These are phyloP conservation scores for Rhingia rostrata DNA, from an alignment of 2,888 invertebrate genomes.

Conservation along the genomic window DNA sequence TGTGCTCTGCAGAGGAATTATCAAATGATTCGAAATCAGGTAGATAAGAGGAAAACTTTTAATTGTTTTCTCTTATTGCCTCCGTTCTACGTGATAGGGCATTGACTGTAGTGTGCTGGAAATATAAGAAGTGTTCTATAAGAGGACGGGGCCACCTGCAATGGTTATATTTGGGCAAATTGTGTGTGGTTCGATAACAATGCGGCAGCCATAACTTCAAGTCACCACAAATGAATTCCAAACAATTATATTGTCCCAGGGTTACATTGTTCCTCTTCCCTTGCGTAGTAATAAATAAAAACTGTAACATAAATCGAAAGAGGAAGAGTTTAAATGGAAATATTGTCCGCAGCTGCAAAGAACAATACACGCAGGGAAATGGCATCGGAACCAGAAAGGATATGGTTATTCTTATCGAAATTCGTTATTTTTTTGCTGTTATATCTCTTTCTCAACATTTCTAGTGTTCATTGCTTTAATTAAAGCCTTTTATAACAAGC, in stretches of 20 bases:
- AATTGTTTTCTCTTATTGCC: conserved; percentile 70
- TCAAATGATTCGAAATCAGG: conserved; percentile 70
- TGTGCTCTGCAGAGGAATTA: conserved; percentile 59
- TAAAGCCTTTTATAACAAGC: neutral
- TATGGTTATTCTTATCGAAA: neutral
- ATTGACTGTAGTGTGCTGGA: neutral
- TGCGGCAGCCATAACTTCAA: conserved; percentile 62
- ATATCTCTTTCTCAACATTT: neutral
- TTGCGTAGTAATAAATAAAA: conserved; percentile 27
- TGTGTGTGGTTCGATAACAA: conserved; percentile 66
- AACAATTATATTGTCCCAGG: conserved; percentile 55
- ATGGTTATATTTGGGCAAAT: conserved; percentile 54
- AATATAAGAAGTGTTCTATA: neutral
- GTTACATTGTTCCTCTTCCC: conserved; percentile 14
- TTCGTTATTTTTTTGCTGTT: neutral
- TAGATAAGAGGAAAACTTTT: conserved; percentile 71
- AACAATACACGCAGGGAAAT: neutral
- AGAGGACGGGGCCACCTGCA: conserved; percentile 39
- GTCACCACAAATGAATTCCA: conserved; percentile 66
- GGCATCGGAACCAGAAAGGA: neutral
- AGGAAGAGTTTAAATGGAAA: conserved; percentile 9
- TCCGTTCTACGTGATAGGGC: conserved; percentile 40
- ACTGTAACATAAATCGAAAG: conserved; percentile 29
- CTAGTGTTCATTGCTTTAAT: conserved; percentile 1
- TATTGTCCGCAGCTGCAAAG: conserved; percentile 29